Conservation (phyloP, 2,888 invertebrate species). For the Drosophila kambysellisi region DNA sequence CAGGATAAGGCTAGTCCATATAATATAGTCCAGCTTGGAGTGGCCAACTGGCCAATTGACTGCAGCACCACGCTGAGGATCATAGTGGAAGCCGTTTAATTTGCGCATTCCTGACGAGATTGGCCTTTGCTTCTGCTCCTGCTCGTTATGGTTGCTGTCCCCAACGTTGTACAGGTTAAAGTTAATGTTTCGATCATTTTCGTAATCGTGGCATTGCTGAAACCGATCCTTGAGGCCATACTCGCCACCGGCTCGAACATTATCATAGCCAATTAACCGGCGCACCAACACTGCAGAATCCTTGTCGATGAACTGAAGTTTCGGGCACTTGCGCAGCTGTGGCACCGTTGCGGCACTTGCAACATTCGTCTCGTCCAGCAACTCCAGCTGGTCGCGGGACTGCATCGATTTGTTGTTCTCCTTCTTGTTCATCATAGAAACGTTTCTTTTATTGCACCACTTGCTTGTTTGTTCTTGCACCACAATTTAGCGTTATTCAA, state of each 20-base stretch:
- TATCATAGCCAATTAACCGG: too few species aligned
- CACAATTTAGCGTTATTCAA: constrained; percentile 20
- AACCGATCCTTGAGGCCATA: constrained; percentile 3
- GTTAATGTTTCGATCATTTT: background rate
- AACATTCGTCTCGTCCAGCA: constrained; percentile 41
- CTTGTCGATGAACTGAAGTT: constrained; percentile 50
- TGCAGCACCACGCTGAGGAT: background rate
- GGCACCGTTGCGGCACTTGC: constrained; percentile 29
- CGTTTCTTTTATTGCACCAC: too few species aligned
- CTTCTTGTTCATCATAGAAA: constrained; percentile 11
- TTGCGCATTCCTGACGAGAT: constrained; percentile 2
- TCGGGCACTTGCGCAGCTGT: constrained; percentile 42
- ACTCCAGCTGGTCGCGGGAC: constrained; percentile 19
- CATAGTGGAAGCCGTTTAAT: background rate
- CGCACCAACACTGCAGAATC: too few species aligned
- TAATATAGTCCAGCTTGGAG: constrained; percentile 70
- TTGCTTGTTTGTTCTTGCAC: background rate
- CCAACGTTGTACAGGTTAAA: background rate
- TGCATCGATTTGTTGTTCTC: background rate
- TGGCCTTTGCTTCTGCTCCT: background rate
- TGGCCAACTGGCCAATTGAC: background rate
- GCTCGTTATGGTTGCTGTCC: background rate
- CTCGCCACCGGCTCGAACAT: constrained; percentile 15
- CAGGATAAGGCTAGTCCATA: constrained; percentile 65
- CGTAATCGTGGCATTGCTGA: constrained; percentile 1